Evolutionary conservation across 2,888 invertebrate genomes (phyloP).

Genomic region (Cistogaster globosa): DNA sequence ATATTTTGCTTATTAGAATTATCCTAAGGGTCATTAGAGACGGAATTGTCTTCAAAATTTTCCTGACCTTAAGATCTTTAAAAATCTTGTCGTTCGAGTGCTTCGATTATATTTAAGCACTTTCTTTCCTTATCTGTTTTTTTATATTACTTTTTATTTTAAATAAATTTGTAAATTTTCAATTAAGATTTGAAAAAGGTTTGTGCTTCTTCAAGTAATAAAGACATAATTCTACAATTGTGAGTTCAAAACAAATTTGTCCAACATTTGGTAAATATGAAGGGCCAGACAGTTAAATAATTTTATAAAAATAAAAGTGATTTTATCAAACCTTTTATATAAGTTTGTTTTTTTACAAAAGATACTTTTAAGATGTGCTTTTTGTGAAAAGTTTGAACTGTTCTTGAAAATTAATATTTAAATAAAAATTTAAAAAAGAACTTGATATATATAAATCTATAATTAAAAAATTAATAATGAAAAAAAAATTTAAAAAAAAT

Average conservation of each 20-base stretch:
- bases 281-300: too few relatives aligned
- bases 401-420: too few relatives aligned
- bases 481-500: too few relatives aligned
- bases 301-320: too few relatives aligned
- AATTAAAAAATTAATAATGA: too few relatives aligned
- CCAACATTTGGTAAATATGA: background rate
- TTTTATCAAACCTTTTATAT: too few relatives aligned
- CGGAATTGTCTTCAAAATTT: background rate
- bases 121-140: constrained; percentile 31
- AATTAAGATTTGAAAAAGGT: constrained; percentile 59
- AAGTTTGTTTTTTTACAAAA: too few relatives aligned
- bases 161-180: constrained; percentile 27
- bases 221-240: constrained; percentile 8
- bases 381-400: too few relatives aligned
- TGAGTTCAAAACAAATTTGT: background rate
- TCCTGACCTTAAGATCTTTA: constrained; percentile 13
- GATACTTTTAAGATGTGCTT: too few relatives aligned
- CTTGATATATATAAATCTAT: too few relatives aligned
- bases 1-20: constrained; percentile 35
- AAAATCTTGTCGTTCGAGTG: constrained; percentile 16
- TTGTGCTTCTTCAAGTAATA: constrained; percentile 33
- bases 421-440: too few relatives aligned
- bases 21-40: constrained; percentile 37
- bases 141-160: background rate
- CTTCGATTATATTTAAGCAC: too few relatives aligned